phyloP scores from a whole-genome alignment of 2,113 vertebrate genomes.

The Pongo pygmaeus region DNA sequence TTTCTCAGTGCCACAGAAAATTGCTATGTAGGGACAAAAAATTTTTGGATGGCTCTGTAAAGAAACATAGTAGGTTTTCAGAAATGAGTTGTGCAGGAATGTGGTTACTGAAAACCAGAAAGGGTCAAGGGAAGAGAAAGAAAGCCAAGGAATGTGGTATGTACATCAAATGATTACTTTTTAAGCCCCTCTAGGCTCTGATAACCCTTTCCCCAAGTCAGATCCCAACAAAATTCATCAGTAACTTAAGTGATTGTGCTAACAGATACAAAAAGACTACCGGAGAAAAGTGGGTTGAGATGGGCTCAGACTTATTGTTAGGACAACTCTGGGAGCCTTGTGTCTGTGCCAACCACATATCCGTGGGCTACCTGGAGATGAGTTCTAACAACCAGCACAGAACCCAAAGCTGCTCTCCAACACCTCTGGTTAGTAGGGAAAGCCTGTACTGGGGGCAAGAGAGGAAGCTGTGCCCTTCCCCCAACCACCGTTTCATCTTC shows the following conservation, averaged over 20 bases:
- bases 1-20: conserved; percentile 54
- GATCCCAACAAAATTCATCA: background rate
- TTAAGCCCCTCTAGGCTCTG: background rate
- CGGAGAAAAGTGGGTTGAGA: background rate
- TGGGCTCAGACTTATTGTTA: background rate
- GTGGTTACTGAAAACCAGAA: conserved; percentile 23
- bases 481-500: conserved; percentile 71
- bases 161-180: background rate
- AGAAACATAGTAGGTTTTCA: conserved; percentile 33
- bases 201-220: background rate
- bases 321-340: background rate
- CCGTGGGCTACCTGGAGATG: background rate
- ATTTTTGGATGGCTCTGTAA: conserved; percentile 1
- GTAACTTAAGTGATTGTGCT: background rate
- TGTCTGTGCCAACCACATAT: background rate
- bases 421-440: background rate
- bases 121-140: background rate
- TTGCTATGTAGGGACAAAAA: conserved; percentile 5
- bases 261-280: conserved; percentile 31
- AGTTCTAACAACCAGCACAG: background rate
- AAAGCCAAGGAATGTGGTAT: background rate
- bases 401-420: background rate
- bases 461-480: background rate
- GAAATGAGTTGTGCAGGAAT: conserved; percentile 31
- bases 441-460: background rate